Evolutionary conservation across 2,888 invertebrate species (phyloP), one percentile per base, ranked within the genome.

Genomic region (Ennomos quercinarius): DNA sequence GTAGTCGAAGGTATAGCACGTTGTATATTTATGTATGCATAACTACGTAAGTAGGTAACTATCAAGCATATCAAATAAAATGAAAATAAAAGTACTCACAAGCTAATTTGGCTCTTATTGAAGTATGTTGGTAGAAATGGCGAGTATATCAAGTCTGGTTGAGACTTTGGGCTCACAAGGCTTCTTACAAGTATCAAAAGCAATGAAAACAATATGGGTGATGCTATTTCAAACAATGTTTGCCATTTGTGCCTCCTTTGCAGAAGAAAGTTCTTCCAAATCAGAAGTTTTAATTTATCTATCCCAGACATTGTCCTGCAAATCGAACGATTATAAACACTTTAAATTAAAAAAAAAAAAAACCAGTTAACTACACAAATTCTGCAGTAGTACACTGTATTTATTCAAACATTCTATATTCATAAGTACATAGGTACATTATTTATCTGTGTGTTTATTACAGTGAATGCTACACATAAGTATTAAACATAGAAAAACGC

Each of bases 181-280:
- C 94, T 94, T 76, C 97, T 93, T 72, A 97, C 94, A 13, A 96
- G 71, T 52, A 97, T 95, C 71, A 97, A 84, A 66, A 97, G 91
- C 49, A 95, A 77, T 4, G 95, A 94, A 83, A 96, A 96, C 64
- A 96, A 75, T 37, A 95, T 94, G 47, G 96, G 96, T 46, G 95
- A 91, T 36, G 95, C 74, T 61, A 97, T 93, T 87, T 97, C 97
- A 66, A 96, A 89, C 9, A 94, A 57, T 2, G 97, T 95, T 82
- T 96, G 95, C 74, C 94, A 84, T 80, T 95, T 95, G 84, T 95
- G 95, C 67, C 96, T 93, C 84, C 93, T 95, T 89, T 97, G 97
- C 11, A 97, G 89, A n/a, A 95, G 82, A 90, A 95, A 95, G 82
- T 97, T 97, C 84, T 97, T 97, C 97, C 97, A 97, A 69, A 96